phyloP scores from a whole-genome alignment of 2,113 vertebrate genomes.

The Otolemur garnettii region DNA sequence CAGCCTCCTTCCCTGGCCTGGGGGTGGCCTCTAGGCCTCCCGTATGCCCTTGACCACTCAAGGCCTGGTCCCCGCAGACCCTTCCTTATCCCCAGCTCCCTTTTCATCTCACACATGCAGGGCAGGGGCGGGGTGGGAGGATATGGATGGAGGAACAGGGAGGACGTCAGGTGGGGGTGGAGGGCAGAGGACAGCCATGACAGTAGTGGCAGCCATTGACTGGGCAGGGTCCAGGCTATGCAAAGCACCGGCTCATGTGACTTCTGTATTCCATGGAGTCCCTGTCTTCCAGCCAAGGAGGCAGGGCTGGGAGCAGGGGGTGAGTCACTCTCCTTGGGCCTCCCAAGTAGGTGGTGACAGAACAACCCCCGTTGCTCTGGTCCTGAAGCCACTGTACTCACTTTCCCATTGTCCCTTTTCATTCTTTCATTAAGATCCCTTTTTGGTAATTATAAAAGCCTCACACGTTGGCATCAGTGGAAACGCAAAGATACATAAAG shows the following conservation, averaged over 20 bases:
- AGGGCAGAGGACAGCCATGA: background rate
- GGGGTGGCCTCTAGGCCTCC: background rate
- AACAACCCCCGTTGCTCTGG: background rate
- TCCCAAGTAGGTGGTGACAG: background rate
- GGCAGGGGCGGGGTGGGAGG: accelerated
- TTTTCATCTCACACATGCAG: accelerated
- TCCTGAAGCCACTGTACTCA: accelerated
- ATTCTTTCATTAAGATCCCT: too few species aligned
- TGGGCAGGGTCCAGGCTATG: background rate
- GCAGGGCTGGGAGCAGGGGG: accelerated
- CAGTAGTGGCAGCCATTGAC: background rate
- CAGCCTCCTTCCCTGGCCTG: background rate
- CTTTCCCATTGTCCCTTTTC: background rate
- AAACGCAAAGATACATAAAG: background rate
- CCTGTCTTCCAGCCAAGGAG: background rate
- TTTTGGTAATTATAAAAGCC: background rate
- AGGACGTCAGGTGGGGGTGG: too few species aligned
- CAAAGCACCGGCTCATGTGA: accelerated
- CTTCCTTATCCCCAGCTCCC: background rate
- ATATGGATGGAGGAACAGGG: background rate
- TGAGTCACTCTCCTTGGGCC: accelerated
- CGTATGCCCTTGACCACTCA: background rate
- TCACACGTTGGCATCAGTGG: background rate
- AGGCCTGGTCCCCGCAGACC: background rate
- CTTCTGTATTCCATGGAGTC: accelerated